These are phyloP conservation scores for Phortica magna DNA, from an alignment of 2,888 invertebrate genomes.

Conservation along the genomic window DNA sequence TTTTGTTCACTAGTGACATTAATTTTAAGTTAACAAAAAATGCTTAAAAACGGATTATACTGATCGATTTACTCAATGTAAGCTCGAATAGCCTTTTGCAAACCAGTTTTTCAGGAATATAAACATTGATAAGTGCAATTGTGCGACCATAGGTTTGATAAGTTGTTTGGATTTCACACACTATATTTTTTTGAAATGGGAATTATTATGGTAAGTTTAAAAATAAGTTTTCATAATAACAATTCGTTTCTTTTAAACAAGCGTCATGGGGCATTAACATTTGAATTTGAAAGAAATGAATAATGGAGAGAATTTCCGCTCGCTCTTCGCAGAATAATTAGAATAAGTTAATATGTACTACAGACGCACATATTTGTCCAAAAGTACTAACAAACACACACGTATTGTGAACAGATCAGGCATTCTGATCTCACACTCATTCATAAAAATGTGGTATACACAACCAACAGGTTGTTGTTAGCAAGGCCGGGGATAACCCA, in stretches of 20 bases:
- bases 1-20: too few relatives aligned
- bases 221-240: background rate
- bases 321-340: conserved; percentile 7
- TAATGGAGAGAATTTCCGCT: conserved; percentile 20
- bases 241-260: background rate
- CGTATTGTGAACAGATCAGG: too few relatives aligned
- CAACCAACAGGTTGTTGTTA: background rate
- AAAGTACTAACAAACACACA: background rate
- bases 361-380: background rate
- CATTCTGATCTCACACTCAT: conserved; percentile 6
- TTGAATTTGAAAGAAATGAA: background rate
- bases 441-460: conserved; percentile 10
- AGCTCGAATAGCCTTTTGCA: too few relatives aligned
- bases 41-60: too few relatives aligned
- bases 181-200: too few relatives aligned
- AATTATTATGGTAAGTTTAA: too few relatives aligned
- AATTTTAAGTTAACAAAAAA: too few relatives aligned
- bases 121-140: too few relatives aligned
- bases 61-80: too few relatives aligned
- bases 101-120: too few relatives aligned
- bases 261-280: background rate
- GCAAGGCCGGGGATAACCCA: conserved; percentile 19
- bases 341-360: background rate
- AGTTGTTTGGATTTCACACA: too few relatives aligned
- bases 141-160: too few relatives aligned